Conservation (phyloP, 2,797 vertebrate genomes). For the Xiphorhynchus erythropygius region DNA sequence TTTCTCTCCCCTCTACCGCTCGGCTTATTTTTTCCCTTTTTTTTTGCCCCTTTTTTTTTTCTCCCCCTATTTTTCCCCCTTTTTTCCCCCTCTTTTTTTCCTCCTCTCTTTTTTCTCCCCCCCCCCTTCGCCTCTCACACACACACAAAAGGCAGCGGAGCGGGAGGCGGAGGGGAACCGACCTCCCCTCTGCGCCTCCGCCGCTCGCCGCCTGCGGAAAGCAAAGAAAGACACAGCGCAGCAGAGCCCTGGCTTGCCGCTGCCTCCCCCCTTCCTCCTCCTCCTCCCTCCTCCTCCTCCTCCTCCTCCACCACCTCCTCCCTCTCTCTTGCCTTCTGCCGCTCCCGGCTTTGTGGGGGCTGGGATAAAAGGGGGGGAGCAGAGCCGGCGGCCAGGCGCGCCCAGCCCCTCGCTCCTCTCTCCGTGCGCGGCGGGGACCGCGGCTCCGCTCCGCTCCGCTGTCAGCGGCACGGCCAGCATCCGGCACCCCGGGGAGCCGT, state of each 20-base stretch:
- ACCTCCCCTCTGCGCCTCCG: constrained; percentile 69
- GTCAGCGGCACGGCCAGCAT: constrained; percentile 73
- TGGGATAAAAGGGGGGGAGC: constrained; percentile 25
- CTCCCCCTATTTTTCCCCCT: not conserved
- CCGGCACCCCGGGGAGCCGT: constrained; percentile 79
- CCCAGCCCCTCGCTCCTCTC: constrained; percentile 18
- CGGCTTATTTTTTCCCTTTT: too few species aligned
- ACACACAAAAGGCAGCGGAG: constrained; percentile 51
- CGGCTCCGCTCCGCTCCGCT: constrained; percentile 75
- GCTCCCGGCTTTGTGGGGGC: constrained; percentile 51
- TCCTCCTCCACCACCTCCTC: not conserved
- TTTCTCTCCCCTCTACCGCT: too few species aligned
- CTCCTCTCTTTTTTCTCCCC: not conserved
- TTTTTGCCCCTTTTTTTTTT: not conserved
- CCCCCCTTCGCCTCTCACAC: constrained; percentile 19
- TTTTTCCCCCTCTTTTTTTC: not conserved
- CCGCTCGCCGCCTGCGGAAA: constrained; percentile 74
- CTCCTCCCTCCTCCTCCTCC: not conserved
- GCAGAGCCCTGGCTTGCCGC: constrained; percentile 68
- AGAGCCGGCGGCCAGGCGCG: constrained; percentile 20
- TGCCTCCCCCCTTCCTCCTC: constrained; percentile 5
- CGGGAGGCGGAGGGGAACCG: constrained; percentile 53
- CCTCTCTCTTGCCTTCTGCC: constrained; percentile 18
- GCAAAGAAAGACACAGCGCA: constrained; percentile 74
- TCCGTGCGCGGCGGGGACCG: constrained; percentile 9